These are phyloP conservation scores for Cremastobaeus sp. DNA, from an alignment of 2,888 invertebrate genomes.

Conservation along the genomic window DNA sequence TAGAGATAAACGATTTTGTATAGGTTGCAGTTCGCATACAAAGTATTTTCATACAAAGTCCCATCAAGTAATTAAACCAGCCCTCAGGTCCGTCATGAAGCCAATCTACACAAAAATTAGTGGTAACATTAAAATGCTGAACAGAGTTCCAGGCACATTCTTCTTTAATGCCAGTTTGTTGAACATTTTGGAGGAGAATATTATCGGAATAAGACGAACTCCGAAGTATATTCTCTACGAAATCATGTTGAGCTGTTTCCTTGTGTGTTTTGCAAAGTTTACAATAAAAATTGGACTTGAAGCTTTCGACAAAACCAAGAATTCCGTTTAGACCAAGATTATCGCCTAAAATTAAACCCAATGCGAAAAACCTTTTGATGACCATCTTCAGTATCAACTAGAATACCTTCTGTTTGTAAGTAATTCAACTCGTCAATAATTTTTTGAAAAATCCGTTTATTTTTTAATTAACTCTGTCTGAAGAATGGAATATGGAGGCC, in stretches of 20 bases:
- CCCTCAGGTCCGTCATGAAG: no score
- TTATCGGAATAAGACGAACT: no score
- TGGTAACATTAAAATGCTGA: background rate
- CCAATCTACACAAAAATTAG: constrained; percentile 16
- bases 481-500: constrained; percentile 10
- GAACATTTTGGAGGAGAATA: no score
- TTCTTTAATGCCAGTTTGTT: no score
- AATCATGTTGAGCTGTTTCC: no score
- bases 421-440: constrained; percentile 24
- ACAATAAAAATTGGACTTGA: constrained; percentile 3
- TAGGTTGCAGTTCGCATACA: constrained; percentile 5
- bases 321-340: constrained; percentile 15
- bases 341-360: constrained; percentile 8
- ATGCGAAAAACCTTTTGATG: no score
- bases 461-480: constrained; percentile 12
- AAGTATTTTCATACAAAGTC: constrained; percentile 3
- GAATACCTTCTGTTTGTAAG: constrained; percentile 5
- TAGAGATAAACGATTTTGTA: background rate
- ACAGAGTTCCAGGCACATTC: constrained; percentile 16
- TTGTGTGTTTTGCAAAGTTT: constrained; percentile 9
- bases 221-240: no score
- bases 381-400: background rate
- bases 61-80: constrained; percentile 16
- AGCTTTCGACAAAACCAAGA: background rate
- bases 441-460: constrained; percentile 3